These are phyloP conservation scores for Silurus aristotelis DNA, from an alignment of 2,797 vertebrate genomes.

Conservation along the genomic window DNA sequence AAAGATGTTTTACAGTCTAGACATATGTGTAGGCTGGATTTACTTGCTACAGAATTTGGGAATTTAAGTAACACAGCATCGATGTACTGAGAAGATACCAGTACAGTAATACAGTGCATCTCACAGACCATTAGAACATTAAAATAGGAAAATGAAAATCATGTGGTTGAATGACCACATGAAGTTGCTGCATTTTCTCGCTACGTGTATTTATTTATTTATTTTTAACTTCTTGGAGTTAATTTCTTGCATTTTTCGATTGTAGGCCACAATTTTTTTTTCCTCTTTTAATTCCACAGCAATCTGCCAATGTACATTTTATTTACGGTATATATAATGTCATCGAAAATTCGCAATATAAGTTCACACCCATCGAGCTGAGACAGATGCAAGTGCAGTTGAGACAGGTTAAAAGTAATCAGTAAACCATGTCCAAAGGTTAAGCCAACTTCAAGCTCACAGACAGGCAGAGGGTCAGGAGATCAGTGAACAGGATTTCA, in stretches of 20 bases:
- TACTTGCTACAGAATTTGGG: neutral
- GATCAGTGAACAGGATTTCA: too few relatives aligned
- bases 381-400: too few relatives aligned
- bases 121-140: neutral
- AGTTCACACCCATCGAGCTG: neutral
- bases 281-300: neutral
- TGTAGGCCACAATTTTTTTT: neutral
- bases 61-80: neutral
- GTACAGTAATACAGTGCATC: neutral
- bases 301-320: neutral
- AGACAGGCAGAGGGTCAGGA: too few relatives aligned
- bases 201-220: neutral
- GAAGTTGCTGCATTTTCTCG: neutral
- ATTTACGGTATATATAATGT: neutral
- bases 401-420: too few relatives aligned
- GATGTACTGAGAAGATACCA: neutral
- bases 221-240: neutral
- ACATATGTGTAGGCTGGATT: neutral
- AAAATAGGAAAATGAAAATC: neutral
- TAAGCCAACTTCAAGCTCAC: too few relatives aligned
- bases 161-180: neutral
- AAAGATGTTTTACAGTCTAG: slow-evolving; percentile 8
- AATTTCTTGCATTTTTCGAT: neutral
- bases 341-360: neutral
- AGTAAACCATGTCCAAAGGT: too few relatives aligned